Conservation (phyloP, 1,140 invertebrate species). For the Formica exsecta region DNA sequence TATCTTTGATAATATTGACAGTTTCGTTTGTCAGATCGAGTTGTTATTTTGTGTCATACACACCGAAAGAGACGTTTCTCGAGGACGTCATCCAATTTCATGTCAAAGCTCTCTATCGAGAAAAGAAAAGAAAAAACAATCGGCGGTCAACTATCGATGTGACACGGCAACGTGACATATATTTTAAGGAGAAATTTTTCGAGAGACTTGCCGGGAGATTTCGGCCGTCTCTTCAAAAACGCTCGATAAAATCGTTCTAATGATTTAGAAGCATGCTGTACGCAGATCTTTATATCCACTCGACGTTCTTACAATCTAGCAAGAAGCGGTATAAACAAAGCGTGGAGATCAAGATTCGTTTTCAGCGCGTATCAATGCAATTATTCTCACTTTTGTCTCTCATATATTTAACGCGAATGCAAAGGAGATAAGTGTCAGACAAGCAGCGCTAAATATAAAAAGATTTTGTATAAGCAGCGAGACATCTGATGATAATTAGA, state of each 20-base stretch:
- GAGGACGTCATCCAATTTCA: not conserved
- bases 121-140: constrained; percentile 29
- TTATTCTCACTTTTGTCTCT: too few relatives aligned
- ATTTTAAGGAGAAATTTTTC: not conserved
- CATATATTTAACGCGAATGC: too few relatives aligned
- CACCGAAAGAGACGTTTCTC: not conserved
- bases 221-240: not conserved
- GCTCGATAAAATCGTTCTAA: not conserved
- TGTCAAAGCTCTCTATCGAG: not conserved
- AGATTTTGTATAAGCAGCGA: not conserved
- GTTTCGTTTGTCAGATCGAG: not conserved
- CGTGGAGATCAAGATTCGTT: not conserved
- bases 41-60: not conserved
- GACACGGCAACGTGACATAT: constrained; percentile 30
- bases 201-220: not conserved
- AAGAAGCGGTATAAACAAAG: constrained; percentile 14
- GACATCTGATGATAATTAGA: not conserved
- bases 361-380: not conserved
- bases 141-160: constrained; percentile 32
- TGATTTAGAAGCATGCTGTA: constrained; percentile 4
- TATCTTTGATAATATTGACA: not conserved
- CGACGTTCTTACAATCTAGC: constrained; percentile 35
- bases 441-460: too few relatives aligned
- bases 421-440: too few relatives aligned
- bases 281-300: constrained; percentile 4